Base-by-base conservation (phyloP, 2,888 invertebrate genomes). In the Rutpela maculata region DNA sequence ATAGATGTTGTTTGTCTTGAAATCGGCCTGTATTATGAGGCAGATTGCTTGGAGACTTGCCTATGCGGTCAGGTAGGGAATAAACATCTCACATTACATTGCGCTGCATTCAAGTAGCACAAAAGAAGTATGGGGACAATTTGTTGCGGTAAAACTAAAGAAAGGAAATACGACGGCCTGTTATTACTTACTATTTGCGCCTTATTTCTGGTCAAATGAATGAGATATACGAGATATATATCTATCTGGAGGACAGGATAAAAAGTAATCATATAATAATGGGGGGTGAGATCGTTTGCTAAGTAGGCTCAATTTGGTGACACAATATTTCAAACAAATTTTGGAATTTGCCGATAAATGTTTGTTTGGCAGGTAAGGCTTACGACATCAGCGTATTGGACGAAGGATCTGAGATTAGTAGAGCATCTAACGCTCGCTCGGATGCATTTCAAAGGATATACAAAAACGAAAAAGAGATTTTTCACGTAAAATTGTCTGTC, bases 31-130 rank as follows among this genome's bases (percentile, higher is more conserved):
- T 81, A 87, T 87, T 87, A 86, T 86, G 79, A 80, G 56, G 76
- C 72, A 71, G 84, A 84, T 84, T 80, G 85, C 83, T 86, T 86
- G 86, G 86, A 87, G 85, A 83, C 78, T 84, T 87, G 87, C 87
- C 87, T 87, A 87, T 86, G 87, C 88, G 88, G 88, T 87, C 88
- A 88, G 67, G 85, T 85, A 83, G 80, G 83, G 77, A 78, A 85
- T 85, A 88, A 88, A 88, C 87, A 88, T 89, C 88, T 89, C 89
- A 86, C 85, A 86, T 89, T 89, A 89, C 89, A 86, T 86, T 84
- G 84, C 86, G 83, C 81, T 79, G 87, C 85, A 86, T 87, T 87
- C 85, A 87, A 83, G 79, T 82, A 80, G 81, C 81, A 86, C 84
- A 85, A 86, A 85, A 87, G 84, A 81, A 77, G 76, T 83, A 83